A percentile compares a stretch with the other conserved stretches of the same genome.
Evolutionary conservation across 2,888 invertebrate genomes (phyloP).

Genomic region (Clunio marinus): DNA sequence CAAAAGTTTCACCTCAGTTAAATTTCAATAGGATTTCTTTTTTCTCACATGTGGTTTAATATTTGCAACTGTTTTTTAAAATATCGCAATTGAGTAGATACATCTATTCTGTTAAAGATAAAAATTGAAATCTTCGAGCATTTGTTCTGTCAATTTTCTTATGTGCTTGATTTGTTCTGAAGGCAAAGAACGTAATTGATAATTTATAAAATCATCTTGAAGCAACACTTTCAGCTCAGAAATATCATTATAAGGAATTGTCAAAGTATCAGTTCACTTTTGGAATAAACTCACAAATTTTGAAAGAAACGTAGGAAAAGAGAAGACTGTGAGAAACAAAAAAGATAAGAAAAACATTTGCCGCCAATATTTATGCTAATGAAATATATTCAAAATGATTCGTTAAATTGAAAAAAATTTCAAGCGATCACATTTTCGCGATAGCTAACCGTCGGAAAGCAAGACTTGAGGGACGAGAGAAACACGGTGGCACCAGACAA

Average conservation of each 20-base stretch:
- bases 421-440: conserved; percentile 26
- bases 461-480: no score
- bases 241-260: conserved; percentile 4
- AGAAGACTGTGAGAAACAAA: background rate
- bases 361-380: conserved; percentile 39
- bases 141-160: conserved; percentile 14
- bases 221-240: conserved; percentile 10
- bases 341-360: conserved; percentile 5
- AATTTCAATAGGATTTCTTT: conserved; percentile 31
- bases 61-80: no score
- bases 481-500: conserved; percentile 27
- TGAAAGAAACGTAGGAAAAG: no score
- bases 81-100: no score
- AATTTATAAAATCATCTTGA: conserved; percentile 7
- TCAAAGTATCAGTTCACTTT: background rate
- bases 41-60: no score
- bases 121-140: no score
- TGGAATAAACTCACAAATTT: background rate
- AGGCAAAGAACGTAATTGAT: conserved; percentile 6
- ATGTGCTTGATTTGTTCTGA: conserved; percentile 10
- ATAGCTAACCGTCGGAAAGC: conserved; percentile 16
- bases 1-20: conserved; percentile 35
- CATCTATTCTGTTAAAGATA: no score
- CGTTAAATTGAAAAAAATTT: conserved; percentile 32
- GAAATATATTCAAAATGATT: conserved; percentile 37